Conservation (phyloP, 2,888 invertebrate species). For the Drosophila mayaguana region DNA sequence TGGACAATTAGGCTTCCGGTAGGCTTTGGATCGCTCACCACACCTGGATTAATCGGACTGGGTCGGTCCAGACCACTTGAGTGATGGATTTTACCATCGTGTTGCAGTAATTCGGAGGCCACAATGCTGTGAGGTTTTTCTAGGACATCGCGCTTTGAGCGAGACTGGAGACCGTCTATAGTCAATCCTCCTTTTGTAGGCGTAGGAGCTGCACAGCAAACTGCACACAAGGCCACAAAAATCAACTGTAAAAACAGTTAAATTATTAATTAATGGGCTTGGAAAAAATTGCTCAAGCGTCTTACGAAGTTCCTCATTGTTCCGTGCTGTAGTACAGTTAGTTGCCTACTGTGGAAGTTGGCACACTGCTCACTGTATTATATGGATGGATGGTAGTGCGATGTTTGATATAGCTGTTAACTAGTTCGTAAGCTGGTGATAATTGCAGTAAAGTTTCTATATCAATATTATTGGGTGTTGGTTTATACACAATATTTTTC, state of each 20-base stretch:
- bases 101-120: too few species aligned
- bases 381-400: slow-evolving; percentile 39
- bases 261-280: neutral
- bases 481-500: slow-evolving; percentile 27
- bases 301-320: slow-evolving; percentile 54
- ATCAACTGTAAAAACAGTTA: slow-evolving; percentile 60
- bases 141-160: too few species aligned
- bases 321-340: slow-evolving; percentile 33
- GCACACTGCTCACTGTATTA: slow-evolving; percentile 38
- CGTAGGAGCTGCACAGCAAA: slow-evolving; percentile 69
- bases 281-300: neutral
- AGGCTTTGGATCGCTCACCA: slow-evolving; percentile 77
- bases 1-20: slow-evolving; percentile 3
- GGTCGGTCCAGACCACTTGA: slow-evolving; percentile 51
- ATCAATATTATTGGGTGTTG: slow-evolving; percentile 42
- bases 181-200: too few species aligned
- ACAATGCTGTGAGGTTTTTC: too few species aligned
- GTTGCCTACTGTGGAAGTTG: slow-evolving; percentile 45
- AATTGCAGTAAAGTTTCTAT: slow-evolving; percentile 67
- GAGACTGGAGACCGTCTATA: too few species aligned
- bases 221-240: slow-evolving; percentile 66
- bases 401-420: slow-evolving; percentile 62
- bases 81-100: too few species aligned
- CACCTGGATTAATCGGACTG: slow-evolving; percentile 80
- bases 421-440: slow-evolving; percentile 76